A percentile compares a stretch with the other conserved stretches of the same genome.
These are phyloP conservation scores for Chrysolina americana DNA, from an alignment of 2,888 invertebrate genomes.

Conservation along the genomic window DNA sequence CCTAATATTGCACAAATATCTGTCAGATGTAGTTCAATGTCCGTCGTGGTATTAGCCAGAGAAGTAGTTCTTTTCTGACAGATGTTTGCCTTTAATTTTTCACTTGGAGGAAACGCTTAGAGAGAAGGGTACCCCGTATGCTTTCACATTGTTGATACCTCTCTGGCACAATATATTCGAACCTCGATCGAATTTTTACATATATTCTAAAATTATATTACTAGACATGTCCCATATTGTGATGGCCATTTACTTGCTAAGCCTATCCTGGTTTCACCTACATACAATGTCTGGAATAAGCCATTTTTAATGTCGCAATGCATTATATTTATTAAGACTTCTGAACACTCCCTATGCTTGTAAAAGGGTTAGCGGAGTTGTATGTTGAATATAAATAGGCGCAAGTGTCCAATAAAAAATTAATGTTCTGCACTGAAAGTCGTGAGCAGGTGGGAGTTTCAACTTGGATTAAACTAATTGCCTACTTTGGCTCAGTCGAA, in stretches of 20 bases:
- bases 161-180: too few species aligned
- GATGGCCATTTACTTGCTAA: not conserved
- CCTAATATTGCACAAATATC: too few species aligned
- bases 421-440: slow-evolving; percentile 34
- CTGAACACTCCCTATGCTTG: slow-evolving; percentile 53
- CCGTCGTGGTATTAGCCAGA: too few species aligned
- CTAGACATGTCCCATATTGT: not conserved
- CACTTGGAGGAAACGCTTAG: too few species aligned
- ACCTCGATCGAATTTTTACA: too few species aligned
- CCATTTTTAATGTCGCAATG: slow-evolving; percentile 48
- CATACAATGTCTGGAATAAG: slow-evolving; percentile 36
- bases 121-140: too few species aligned
- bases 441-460: slow-evolving; percentile 39
- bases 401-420: slow-evolving; percentile 47
- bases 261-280: slow-evolving; percentile 15
- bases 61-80: too few species aligned
- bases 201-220: too few species aligned
- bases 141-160: too few species aligned
- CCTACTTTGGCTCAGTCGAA: slow-evolving; percentile 30
- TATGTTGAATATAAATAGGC: slow-evolving; percentile 46
- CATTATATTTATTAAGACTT: slow-evolving; percentile 58
- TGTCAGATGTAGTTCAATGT: too few species aligned
- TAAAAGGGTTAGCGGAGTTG: slow-evolving; percentile 46
- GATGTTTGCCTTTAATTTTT: too few species aligned
- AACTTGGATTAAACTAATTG: slow-evolving; percentile 34